These are phyloP conservation scores for Kuschelorhynchus macadamiae DNA, from an alignment of 2,888 invertebrate genomes.

Conservation along the genomic window DNA sequence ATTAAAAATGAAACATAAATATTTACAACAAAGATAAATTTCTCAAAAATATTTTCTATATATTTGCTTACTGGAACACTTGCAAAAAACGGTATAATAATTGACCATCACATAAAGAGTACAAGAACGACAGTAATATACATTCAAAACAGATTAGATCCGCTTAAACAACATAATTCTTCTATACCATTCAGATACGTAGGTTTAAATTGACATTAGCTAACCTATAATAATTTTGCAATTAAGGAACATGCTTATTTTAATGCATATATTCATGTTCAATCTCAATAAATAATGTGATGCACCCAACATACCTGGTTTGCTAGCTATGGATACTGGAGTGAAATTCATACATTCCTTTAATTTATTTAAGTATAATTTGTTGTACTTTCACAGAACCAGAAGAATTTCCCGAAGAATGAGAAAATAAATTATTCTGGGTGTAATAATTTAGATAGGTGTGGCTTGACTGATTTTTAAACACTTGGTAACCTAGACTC, in stretches of 20 bases:
- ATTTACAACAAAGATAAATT: too few species aligned
- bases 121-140: too few species aligned
- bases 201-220: slow-evolving; percentile 21
- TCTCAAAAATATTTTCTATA: too few species aligned
- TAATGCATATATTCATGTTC: slow-evolving; percentile 5
- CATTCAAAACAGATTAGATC: too few species aligned
- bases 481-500: too few species aligned
- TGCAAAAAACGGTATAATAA: too few species aligned
- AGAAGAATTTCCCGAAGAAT: slow-evolving; percentile 19
- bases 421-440: slow-evolving; percentile 12
- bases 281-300: slow-evolving; percentile 26
- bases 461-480: too few species aligned
- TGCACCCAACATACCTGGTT: slow-evolving; percentile 19
- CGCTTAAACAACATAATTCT: not conserved
- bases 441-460: too few species aligned
- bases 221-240: slow-evolving; percentile 1
- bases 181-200: not conserved
- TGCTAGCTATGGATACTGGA: slow-evolving; percentile 9
- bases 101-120: too few species aligned
- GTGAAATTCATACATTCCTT: slow-evolving; percentile 17
- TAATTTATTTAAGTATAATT: slow-evolving; percentile 29
- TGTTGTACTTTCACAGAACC: slow-evolving; percentile 20
- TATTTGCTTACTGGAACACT: too few species aligned
- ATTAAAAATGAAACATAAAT: too few species aligned
- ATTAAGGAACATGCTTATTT: not conserved